Evolutionary conservation across 2,888 invertebrate species (phyloP), one percentile per base, ranked within the genome.

Genomic region (Lasioglossum malachurum): DNA sequence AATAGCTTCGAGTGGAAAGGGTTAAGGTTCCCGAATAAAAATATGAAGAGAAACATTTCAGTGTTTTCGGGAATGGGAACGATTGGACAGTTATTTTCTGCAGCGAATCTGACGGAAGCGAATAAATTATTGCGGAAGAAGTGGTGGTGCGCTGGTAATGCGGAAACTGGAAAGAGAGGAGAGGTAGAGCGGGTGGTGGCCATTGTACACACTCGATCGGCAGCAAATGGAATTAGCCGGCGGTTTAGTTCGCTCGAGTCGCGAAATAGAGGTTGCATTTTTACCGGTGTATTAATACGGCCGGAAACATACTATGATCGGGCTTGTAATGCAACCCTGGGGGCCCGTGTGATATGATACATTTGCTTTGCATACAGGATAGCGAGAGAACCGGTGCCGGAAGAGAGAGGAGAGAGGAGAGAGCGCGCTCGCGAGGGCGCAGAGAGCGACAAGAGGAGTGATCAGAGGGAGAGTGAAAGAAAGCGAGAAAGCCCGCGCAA

Each of bases 291-390:
- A 94, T 94, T 94, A 94, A 94, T 94, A 94, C 91, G 90, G 89
- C 80, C 92, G 93, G 92, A 93, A 93, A 93, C 92, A 89, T 92
- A 93, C 93, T 93, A 94, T 93, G 94, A 94, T 94, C 94, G 94
- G 93, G 92, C 91, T 92, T 93, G 93, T 94, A 94, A 94, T 94
- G 94, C 94, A 94, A 84, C 94, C 94, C 94, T 94, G 78, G 94
- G 94, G 94, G 94, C 92, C 91, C 88, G 92, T 93, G 93, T 89
- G 93, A 94, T 93, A 94, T 93, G 94, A 94, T 94, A 94, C 94
- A 94, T 94, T 94, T 93, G 94, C 92, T 93, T 93, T 92, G 94
- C 93, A 92, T 93, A 92, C 88, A 91, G 88, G 87, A 89, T 89
- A 89, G 87, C 86, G 84, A 84, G 87, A 82, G 84, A 75, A 27